Evolutionary conservation across 2,113 vertebrate genomes (phyloP).

Genomic region (Nothobranchius furzeri): DNA sequence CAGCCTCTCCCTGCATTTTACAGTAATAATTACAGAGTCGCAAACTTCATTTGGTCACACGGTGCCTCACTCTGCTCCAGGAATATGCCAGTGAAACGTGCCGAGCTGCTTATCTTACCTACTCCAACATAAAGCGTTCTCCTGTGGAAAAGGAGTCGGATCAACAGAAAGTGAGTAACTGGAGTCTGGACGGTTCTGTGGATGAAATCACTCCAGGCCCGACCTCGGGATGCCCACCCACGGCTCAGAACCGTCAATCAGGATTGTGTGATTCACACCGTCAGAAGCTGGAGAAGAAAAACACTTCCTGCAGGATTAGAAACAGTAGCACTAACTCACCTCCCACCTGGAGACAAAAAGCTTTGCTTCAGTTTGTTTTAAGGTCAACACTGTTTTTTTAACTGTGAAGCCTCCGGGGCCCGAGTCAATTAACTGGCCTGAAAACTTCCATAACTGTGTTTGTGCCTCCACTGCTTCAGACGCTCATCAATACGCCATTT

Average conservation of each 20-base stretch:
- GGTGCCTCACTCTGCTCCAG: background rate
- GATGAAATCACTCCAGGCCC: background rate
- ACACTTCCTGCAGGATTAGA: conserved; percentile 3
- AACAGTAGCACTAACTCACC: background rate
- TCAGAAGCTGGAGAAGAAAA: background rate
- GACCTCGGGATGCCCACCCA: background rate
- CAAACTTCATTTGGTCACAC: conserved; percentile 1
- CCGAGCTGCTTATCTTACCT: background rate
- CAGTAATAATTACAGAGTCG: background rate
- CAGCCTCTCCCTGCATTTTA: background rate
- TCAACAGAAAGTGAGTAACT: background rate
- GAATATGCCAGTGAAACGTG: background rate
- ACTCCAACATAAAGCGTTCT: background rate
- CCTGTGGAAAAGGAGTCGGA: background rate
- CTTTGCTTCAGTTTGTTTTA: background rate
- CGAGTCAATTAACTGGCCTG: conserved; percentile 13
- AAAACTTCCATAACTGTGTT: background rate
- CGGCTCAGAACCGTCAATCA: conserved; percentile 2
- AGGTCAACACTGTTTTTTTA: background rate
- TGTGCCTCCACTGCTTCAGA: conserved; percentile 18
- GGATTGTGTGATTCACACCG: background rate
- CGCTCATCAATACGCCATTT: conserved; percentile 65
- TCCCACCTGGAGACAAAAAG: background rate
- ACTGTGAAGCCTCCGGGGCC: background rate
- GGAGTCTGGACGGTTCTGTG: background rate